phyloP scores from a whole-genome alignment of 1,140 invertebrate genomes.

The Temnothorax longispinosus region DNA sequence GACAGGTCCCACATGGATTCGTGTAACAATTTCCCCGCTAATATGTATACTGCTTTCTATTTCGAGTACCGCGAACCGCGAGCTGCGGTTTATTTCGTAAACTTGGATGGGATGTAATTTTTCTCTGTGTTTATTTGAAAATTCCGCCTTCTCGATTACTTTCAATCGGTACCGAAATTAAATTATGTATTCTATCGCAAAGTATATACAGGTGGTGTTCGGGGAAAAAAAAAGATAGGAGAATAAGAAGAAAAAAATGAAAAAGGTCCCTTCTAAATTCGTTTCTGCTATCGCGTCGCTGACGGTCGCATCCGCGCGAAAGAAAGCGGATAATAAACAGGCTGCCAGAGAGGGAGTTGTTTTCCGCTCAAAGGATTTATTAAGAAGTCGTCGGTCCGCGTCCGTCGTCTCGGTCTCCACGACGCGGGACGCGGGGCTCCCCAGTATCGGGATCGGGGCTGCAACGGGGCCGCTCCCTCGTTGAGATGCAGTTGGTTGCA shows the following conservation, averaged over 20 bases:
- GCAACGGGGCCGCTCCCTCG: neutral
- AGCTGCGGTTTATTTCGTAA: neutral
- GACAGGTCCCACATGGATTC: constrained; percentile 1
- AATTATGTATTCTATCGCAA: neutral
- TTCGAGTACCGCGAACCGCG: neutral
- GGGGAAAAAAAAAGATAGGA: neutral
- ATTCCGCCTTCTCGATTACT: neutral
- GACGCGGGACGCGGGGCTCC: neutral
- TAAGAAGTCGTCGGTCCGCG: constrained; percentile 16
- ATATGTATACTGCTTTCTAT: neutral
- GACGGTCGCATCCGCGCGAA: neutral
- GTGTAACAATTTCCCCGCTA: neutral
- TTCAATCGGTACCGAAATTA: neutral
- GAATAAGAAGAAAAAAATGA: too few relatives aligned
- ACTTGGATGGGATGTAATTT: neutral
- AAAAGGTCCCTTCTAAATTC: neutral
- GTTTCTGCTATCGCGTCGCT: neutral
- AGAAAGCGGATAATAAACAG: constrained; percentile 34
- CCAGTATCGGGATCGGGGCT: neutral
- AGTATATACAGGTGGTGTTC: neutral
- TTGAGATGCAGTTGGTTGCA: constrained; percentile 22
- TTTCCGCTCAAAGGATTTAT: constrained; percentile 40
- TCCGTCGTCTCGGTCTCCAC: neutral
- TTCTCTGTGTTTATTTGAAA: neutral
- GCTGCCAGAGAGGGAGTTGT: neutral